These are phyloP conservation scores for Trichogramma evanescens DNA, from an alignment of 2,888 invertebrate genomes.

Conservation along the genomic window DNA sequence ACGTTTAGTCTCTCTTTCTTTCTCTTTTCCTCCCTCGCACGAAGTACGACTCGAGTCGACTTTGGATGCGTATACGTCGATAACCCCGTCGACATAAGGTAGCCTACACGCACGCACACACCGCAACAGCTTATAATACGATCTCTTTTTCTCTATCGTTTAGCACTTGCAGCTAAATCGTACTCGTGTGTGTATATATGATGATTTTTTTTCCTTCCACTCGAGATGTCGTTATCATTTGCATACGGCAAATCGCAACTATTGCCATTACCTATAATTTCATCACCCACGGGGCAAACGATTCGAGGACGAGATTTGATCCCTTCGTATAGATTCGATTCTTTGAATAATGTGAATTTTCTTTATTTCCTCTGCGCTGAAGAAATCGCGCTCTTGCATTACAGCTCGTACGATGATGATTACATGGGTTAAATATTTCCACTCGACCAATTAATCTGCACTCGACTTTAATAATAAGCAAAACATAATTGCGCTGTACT, in stretches of 20 bases:
- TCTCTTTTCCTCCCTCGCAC: background rate
- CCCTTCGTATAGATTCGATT: too few relatives aligned
- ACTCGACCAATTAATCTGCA: too few relatives aligned
- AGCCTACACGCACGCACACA: slow-evolving; percentile 25
- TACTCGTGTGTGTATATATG: too few relatives aligned
- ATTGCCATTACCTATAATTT: background rate
- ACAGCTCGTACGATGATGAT: too few relatives aligned
- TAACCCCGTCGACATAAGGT: slow-evolving; percentile 43
- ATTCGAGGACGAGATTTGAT: too few relatives aligned
- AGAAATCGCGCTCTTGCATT: too few relatives aligned
- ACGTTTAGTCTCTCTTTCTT: slow-evolving; percentile 24
- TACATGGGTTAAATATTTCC: too few relatives aligned
- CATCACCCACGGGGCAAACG: background rate
- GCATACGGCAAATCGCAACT: background rate
- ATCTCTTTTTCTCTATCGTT: slow-evolving; percentile 36
- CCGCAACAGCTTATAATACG: slow-evolving; percentile 3
- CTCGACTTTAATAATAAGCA: too few relatives aligned
- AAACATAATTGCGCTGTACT: too few relatives aligned
- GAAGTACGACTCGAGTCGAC: slow-evolving; percentile 23
- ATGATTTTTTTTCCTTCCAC: background rate
- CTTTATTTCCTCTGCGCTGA: too few relatives aligned
- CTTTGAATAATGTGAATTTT: too few relatives aligned
- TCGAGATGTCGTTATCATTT: slow-evolving; percentile 3
- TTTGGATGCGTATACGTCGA: slow-evolving; percentile 28
- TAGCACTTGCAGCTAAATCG: slow-evolving; percentile 42